A percentile compares a stretch with the other conserved stretches of the same genome.
phyloP scores from a whole-genome alignment of 1,140 invertebrate genomes.

The Trachymyrmex septentrionalis region DNA sequence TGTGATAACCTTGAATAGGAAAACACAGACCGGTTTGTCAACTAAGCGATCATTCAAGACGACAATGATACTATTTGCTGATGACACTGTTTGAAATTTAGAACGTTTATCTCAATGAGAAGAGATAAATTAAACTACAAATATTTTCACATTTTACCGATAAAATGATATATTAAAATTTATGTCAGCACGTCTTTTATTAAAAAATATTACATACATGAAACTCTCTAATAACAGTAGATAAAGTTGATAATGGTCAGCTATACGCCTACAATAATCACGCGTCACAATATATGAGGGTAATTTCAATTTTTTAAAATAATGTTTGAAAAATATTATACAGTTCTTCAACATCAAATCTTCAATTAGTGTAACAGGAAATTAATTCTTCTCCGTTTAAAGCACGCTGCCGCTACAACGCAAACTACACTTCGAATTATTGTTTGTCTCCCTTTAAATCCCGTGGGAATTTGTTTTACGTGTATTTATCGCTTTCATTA shows the following conservation, averaged over 20 bases:
- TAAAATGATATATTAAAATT: background rate
- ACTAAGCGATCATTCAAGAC: background rate
- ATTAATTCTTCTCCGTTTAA: conserved; percentile 17
- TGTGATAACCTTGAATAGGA: background rate
- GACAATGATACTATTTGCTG: background rate
- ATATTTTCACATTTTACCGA: background rate
- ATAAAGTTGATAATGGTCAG: no score
- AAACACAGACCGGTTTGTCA: background rate
- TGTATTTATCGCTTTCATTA: conserved; percentile 79
- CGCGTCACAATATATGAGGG: no score
- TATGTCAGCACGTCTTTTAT: background rate
- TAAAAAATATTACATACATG: background rate
- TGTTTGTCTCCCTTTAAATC: conserved; percentile 47
- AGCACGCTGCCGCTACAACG: background rate
- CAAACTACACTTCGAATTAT: conserved; percentile 24
- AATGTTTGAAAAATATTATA: background rate
- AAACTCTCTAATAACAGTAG: background rate
- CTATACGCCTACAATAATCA: no score
- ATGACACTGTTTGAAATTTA: conserved; percentile 21
- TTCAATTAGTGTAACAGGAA: conserved; percentile 21
- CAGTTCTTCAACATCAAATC: background rate
- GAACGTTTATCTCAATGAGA: background rate
- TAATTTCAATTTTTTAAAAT: background rate
- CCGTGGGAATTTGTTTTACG: conserved; percentile 72
- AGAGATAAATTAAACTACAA: background rate